Evolutionary conservation across 2,113 vertebrate genomes (phyloP).

Genomic region (Myxocyprinus asiaticus): DNA sequence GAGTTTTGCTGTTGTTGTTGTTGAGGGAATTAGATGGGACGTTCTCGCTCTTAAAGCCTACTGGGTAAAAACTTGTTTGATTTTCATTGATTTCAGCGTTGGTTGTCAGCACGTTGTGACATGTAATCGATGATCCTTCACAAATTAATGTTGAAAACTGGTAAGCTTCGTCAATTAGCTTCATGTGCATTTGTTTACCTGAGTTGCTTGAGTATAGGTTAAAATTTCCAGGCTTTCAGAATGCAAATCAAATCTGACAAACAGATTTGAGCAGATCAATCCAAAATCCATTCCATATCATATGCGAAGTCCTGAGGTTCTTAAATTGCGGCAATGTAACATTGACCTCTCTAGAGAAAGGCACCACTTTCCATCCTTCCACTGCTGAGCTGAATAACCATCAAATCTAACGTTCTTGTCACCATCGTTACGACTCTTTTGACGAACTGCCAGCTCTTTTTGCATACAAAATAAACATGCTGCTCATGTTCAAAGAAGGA

Average conservation of each 20-base stretch:
- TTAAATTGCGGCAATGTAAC: background rate
- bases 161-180: constrained; percentile 34
- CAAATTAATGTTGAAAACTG: constrained; percentile 37
- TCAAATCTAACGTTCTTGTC: background rate
- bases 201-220: background rate
- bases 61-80: constrained; percentile 41
- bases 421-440: constrained; percentile 11
- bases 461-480: background rate
- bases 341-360: constrained; percentile 6
- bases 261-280: constrained; percentile 23
- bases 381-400: constrained; percentile 16
- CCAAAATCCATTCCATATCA: constrained; percentile 33
- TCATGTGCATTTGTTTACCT: background rate
- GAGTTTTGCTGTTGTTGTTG: background rate
- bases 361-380: background rate
- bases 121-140: constrained; percentile 35
- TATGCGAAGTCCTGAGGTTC: too few relatives aligned
- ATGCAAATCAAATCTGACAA: constrained; percentile 27
- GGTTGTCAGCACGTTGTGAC: constrained; percentile 41
- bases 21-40: constrained; percentile 26
- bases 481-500: constrained; percentile 11
- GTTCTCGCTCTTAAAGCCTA: constrained; percentile 8
- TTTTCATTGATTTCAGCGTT: constrained; percentile 29
- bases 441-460: background rate
- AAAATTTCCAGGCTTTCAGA: constrained; percentile 20